Percentiles rank a stretch among this genome's conserved stretches.
Conservation (phyloP, 1,140 invertebrate species). For the Zaprionus tsacasi region DNA sequence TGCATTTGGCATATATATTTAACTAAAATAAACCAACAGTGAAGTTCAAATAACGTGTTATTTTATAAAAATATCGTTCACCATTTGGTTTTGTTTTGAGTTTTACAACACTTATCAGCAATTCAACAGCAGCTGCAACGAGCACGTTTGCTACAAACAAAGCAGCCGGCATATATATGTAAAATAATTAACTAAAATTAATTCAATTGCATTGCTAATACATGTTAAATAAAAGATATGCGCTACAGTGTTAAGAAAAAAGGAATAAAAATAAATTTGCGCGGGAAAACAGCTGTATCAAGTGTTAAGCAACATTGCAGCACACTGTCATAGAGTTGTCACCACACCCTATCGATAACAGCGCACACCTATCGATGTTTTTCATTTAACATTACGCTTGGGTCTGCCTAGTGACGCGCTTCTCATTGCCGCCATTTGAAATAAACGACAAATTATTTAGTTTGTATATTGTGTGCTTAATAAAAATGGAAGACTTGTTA, state of each 20-base stretch:
- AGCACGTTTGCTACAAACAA: conserved; percentile 39
- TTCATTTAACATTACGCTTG: conserved; percentile 19
- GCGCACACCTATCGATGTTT: conserved; percentile 19
- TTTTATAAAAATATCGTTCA: not conserved
- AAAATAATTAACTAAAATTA: conserved; percentile 7
- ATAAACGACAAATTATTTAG: conserved; percentile 44
- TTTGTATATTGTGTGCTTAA: conserved; percentile 21
- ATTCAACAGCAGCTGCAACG: conserved; percentile 41
- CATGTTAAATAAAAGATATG: not conserved
- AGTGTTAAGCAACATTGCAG: conserved; percentile 16
- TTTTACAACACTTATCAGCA: conserved; percentile 32
- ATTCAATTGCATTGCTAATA: not conserved
- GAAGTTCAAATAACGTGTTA: not conserved
- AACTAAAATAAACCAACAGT: not conserved
- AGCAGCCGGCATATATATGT: conserved; percentile 7
- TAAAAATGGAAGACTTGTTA: conserved; percentile 68
- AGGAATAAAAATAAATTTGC: conserved; percentile 34
- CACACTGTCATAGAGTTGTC: not conserved
- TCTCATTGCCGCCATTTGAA: conserved; percentile 72
- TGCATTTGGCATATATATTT: not conserved
- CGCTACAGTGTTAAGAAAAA: not conserved
- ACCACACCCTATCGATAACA: conserved; percentile 17
- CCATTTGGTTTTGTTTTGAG: not conserved
- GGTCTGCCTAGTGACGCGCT: conserved; percentile 47
- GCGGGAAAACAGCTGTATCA: conserved; percentile 49